These are phyloP conservation scores for Equus przewalskii DNA, from an alignment of 2,113 vertebrate genomes.

Conservation along the genomic window DNA sequence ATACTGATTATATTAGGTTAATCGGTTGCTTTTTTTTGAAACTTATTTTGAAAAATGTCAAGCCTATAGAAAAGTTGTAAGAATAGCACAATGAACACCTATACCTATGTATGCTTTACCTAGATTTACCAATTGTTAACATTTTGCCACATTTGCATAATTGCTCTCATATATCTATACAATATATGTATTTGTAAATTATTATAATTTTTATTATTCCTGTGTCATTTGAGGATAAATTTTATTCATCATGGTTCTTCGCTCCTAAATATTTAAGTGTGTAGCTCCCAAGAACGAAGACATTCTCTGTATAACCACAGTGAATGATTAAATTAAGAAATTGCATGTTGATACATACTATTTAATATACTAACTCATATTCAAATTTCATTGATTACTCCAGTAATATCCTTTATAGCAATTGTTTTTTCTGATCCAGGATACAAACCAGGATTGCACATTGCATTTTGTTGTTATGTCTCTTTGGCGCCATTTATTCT, in stretches of 20 bases:
- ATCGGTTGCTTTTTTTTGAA: neutral
- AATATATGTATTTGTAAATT: neutral
- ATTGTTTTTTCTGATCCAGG: neutral
- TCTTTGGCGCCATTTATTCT: neutral
- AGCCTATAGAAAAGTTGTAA: neutral
- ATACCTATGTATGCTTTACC: neutral
- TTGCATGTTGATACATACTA: neutral
- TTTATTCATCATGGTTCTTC: neutral
- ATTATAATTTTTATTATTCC: neutral
- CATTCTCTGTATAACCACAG: neutral
- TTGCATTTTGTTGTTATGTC: neutral
- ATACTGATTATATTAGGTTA: neutral
- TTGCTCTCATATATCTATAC: neutral
- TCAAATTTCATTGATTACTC: neutral
- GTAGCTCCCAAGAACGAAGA: neutral
- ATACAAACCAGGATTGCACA: neutral
- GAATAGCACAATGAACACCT: neutral
- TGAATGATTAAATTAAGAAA: neutral
- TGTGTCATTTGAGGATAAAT: neutral
- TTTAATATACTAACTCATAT: neutral
- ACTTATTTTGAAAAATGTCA: neutral
- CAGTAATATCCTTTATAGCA: neutral
- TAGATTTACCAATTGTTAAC: neutral
- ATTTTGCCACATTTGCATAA: neutral
- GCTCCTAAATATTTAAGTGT: slow-evolving; percentile 35